These are phyloP conservation scores for Neodontobutis hainanensis DNA, from an alignment of 2,113 vertebrate genomes.

Conservation along the genomic window DNA sequence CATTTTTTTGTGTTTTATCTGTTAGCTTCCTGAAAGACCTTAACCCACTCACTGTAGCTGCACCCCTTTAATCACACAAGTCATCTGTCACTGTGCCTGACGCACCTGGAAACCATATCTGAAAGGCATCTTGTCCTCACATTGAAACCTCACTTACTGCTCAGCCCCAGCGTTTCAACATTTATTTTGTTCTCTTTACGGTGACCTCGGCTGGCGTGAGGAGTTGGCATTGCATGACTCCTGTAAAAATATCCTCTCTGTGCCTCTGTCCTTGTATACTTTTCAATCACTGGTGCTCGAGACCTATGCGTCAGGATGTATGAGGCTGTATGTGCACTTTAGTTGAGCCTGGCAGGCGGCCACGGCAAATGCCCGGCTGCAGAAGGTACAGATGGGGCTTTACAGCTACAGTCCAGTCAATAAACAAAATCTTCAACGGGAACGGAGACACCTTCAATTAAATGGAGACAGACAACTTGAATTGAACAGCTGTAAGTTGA, in stretches of 20 bases:
- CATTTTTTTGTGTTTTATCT: too few species aligned
- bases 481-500: not conserved
- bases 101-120: too few species aligned
- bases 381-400: constrained; percentile 31
- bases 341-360: constrained; percentile 19
- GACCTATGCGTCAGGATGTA: not conserved
- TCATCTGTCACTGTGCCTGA: too few species aligned
- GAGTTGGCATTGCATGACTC: not conserved
- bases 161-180: not conserved
- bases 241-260: not conserved
- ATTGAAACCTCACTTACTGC: not conserved
- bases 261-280: not conserved
- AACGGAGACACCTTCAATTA: not conserved
- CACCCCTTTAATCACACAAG: too few species aligned
- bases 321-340: constrained; percentile 20
- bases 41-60: too few species aligned
- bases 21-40: too few species aligned
- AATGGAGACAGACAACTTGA: too few species aligned
- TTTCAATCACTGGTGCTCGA: constrained; percentile 9
- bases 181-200: not conserved
- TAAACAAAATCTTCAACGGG: constrained; percentile 22
- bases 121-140: too few species aligned
- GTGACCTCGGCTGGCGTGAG: not conserved
- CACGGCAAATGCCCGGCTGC: not conserved
- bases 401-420: constrained; percentile 35